A percentile compares a stretch with the other conserved stretches of the same genome.
These are phyloP conservation scores for Pocota personata DNA, from an alignment of 2,888 invertebrate species.

Conservation along the genomic window DNA sequence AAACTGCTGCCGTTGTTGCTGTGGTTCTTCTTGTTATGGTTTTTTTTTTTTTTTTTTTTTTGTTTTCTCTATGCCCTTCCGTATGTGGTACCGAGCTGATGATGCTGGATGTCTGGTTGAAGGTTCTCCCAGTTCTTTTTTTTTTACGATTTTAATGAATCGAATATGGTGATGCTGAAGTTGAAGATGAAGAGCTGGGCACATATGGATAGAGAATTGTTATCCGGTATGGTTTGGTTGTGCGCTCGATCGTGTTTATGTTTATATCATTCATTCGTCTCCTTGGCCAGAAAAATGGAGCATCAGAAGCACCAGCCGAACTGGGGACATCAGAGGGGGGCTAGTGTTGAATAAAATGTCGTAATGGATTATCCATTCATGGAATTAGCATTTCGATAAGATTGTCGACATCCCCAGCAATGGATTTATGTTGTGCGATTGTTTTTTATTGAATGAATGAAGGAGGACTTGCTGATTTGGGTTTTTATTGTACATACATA, in stretches of 20 bases:
- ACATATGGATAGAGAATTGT: conserved; percentile 58
- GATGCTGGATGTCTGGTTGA: conserved; percentile 48
- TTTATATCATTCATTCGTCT: conserved; percentile 60
- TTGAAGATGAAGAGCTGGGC: conserved; percentile 30
- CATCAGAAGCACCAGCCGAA: neutral
- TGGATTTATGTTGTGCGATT: conserved; percentile 38
- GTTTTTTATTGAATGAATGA: neutral
- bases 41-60: conserved; percentile 4
- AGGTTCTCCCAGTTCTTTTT: conserved; percentile 34
- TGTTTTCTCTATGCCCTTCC: conserved; percentile 56
- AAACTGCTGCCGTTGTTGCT: conserved; percentile 23
- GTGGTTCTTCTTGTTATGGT: conserved; percentile 50
- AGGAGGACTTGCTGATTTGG: neutral
- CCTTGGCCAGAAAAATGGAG: conserved; percentile 53
- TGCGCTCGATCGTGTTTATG: conserved; percentile 61
- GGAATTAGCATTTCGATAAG: conserved; percentile 58
- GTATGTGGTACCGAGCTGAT: conserved; percentile 27
- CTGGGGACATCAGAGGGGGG: neutral
- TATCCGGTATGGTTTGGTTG: conserved; percentile 57
- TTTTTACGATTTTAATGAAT: conserved; percentile 59
- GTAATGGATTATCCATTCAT: conserved; percentile 70
- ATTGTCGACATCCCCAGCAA: conserved; percentile 21
- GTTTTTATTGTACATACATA: too few relatives aligned
- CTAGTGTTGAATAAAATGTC: conserved; percentile 51
- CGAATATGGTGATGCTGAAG: conserved; percentile 43